Base-by-base conservation (phyloP, 2,113 vertebrate species). In the Sapajus apella region DNA sequence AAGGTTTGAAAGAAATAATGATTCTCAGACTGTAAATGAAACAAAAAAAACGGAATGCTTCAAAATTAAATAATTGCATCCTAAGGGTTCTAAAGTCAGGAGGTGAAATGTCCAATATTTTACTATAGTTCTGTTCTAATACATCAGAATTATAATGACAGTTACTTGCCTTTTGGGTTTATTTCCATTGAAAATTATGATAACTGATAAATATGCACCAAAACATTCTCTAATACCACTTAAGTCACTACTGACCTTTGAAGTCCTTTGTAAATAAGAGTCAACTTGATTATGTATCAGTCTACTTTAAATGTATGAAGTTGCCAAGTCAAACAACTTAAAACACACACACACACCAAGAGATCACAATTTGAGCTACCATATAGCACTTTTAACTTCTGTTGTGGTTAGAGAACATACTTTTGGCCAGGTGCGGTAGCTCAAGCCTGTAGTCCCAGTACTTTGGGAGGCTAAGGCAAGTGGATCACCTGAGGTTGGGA, bases 91-190 rank as follows among this genome's bases (percentile, higher is more conserved):
- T 88, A 58, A 95, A 75, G 25, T 76, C 13, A 75, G 35, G 79
- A 94, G 27, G 27, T 64, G 35, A 88, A 89, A 80, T 56, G n/a
- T 94, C n/a, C 70, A 81, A 56, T 75, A 73, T 66, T n/a, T 90
- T 86, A 35, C 35, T 82, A 17, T 92, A 83, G 27, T 96, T 91
- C 27, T 32, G 50, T 96, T 88, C 37, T 83, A 95, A 94, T 90
- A 76, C 14, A 52, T n/a, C 58, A 61, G 20, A 89, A 81, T 66
- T 86, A 89, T 79, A 55, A 32, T 82, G 30, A 81, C 20, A 96
- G 45, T 72, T 82, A 68, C 9, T 88, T 93, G 27, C 61, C 75
- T 83, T 95, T 93, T 66, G 52, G 32, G 64, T 68, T 85, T 95
- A 50, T 93, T 92, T 95, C 47, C 35, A n/a, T 55, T 95, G 55